Base-by-base conservation (phyloP, 2,888 invertebrate genomes). In the Macrophya alboannulata region DNA sequence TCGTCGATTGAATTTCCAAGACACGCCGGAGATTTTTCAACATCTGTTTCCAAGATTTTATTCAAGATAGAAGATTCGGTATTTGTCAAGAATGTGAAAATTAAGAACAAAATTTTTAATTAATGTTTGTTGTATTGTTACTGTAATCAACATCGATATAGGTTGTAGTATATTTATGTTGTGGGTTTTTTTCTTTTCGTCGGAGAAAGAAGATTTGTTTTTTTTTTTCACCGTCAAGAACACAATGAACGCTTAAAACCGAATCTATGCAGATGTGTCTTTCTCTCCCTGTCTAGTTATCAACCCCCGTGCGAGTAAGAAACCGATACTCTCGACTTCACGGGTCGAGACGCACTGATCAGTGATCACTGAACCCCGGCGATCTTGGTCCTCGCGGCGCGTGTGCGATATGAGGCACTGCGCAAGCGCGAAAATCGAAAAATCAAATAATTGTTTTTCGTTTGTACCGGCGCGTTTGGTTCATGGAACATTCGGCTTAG, bases 321-420 rank as follows among this genome's bases (percentile, higher is more conserved):
- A 43, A 17, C 37, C 74, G 74, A 55, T 31, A 51, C 55, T 55
- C 45, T 62, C 81, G 59, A 81, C 81, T 37, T 25, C 62, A 81
- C 81, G 21, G 43, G 81, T 81, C 81, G 81, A 40, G 81, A 81
- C 62, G 62, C 62, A 81, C 81, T 81, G 59, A 62, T 45, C 74
- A 68, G 68, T 68, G 68, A 68, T 68, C 68, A 68, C 68, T 68
- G 68, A 68, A 68, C 68, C 68, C 31, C 31, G 68, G 31, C 74
- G 48, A 21, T 45, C 45, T 45, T 45, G 21, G 74, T 45, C 74
- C 74, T 45, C 74, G 48, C 12, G 25, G 25, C 45, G 48, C 68
- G 68, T 68, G 68, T 68, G 25, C 62, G 62, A 21, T 31, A 21
- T 62, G 21, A 62, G 25, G 10, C 21, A 9, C 21, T 21, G 62